Evolutionary conservation across 2,888 invertebrate genomes (phyloP).

Genomic region (Ctenicera cuprea): DNA sequence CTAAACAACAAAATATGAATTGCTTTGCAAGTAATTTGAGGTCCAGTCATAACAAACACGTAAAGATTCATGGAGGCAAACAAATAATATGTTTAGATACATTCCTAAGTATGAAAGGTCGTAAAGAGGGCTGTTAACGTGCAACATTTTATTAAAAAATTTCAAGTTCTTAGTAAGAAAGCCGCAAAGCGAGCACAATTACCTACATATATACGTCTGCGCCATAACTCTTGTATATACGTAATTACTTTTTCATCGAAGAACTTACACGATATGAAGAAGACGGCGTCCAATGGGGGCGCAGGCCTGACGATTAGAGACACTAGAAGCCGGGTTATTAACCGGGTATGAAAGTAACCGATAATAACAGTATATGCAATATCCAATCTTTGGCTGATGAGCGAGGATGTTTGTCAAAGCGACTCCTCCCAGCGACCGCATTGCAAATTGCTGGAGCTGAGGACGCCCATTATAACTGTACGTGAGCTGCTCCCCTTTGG

Average conservation of each 20-base stretch:
- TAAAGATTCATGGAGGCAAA: slow-evolving; percentile 34
- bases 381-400: slow-evolving; percentile 68
- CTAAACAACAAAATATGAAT: slow-evolving; percentile 14
- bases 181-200: slow-evolving; percentile 28
- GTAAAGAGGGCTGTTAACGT: slow-evolving; percentile 37
- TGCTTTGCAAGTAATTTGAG: slow-evolving; percentile 5
- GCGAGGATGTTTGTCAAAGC: slow-evolving; percentile 65
- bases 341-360: slow-evolving; percentile 62
- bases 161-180: slow-evolving; percentile 35
- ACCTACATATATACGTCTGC: slow-evolving; percentile 23
- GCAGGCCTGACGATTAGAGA: slow-evolving; percentile 52
- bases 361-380: slow-evolving; percentile 66
- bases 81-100: slow-evolving; percentile 36
- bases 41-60: not conserved
- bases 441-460: slow-evolving; percentile 63
- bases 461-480: slow-evolving; percentile 67
- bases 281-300: slow-evolving; percentile 47
- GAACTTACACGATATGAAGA: slow-evolving; percentile 38
- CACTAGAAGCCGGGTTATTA: slow-evolving; percentile 60
- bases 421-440: slow-evolving; percentile 59
- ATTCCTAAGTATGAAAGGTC: slow-evolving; percentile 32
- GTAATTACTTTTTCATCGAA: slow-evolving; percentile 48
- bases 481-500: slow-evolving; percentile 65
- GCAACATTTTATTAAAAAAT: slow-evolving; percentile 35
- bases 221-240: slow-evolving; percentile 49